phyloP scores from a whole-genome alignment of 2,113 vertebrate genomes.

The Hippocampus comes region DNA sequence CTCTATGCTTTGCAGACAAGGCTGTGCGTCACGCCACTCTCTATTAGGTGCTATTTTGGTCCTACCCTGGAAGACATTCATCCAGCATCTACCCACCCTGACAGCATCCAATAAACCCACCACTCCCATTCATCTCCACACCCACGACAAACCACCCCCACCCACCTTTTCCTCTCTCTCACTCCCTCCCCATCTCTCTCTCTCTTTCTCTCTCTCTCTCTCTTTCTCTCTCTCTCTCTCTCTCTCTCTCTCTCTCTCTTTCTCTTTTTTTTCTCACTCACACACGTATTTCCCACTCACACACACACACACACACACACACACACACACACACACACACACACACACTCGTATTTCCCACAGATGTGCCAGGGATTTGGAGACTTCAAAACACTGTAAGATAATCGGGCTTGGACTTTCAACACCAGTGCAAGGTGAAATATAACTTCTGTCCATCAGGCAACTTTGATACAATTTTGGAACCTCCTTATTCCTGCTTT shows the following conservation, averaged over 20 bases:
- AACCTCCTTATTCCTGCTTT: conserved; percentile 7
- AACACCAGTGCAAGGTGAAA: conserved; percentile 30
- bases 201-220: conserved; percentile 14
- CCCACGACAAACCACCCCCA: conserved; percentile 23
- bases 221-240: conserved; percentile 1
- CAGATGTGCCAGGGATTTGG: conserved; percentile 66
- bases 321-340: not conserved
- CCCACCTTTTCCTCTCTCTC: conserved; percentile 14
- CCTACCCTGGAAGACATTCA: conserved; percentile 66
- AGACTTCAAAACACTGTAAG: conserved; percentile 67
- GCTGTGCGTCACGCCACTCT: conserved; percentile 65
- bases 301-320: too few relatives aligned
- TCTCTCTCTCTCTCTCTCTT: conserved; percentile 15
- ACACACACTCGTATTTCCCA: conserved; percentile 13
- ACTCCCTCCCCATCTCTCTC: conserved; percentile 18
- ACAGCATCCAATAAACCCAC: conserved; percentile 70
- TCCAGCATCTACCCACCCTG: conserved; percentile 64
- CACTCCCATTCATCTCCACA: conserved; percentile 67
- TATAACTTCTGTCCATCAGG: conserved; percentile 11
- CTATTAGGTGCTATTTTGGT: conserved; percentile 71
- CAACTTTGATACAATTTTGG: conserved; percentile 12
- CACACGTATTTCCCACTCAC: too few relatives aligned
- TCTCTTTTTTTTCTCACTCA: not conserved
- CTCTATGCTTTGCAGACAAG: conserved; percentile 56
- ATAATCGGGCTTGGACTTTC: conserved; percentile 39